Conservation (phyloP, 92 coral and sea anemone genomes). For the Porites cylindrica region DNA sequence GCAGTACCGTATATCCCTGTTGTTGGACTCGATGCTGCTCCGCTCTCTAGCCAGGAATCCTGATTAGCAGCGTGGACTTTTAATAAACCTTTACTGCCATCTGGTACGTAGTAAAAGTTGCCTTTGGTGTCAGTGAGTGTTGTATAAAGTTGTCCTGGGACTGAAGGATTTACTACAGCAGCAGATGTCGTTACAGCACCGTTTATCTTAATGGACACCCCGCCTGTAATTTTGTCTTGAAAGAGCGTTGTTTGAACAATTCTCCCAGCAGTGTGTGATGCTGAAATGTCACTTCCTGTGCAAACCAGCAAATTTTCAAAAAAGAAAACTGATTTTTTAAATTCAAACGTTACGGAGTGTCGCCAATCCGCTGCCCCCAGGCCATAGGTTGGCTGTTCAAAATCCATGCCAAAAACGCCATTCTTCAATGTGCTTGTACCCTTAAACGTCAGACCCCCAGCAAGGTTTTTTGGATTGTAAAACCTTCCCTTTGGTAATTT, state of each 20-base stretch:
- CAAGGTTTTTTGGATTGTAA: slow-evolving; percentile 60
- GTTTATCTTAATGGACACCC: slow-evolving; percentile 32
- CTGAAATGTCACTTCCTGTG: slow-evolving; percentile 68
- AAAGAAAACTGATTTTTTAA: slow-evolving; percentile 85
- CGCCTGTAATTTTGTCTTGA: slow-evolving; percentile 67
- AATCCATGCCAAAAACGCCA: slow-evolving; percentile 83
- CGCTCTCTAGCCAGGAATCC: slow-evolving; percentile 33
- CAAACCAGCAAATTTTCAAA: slow-evolving; percentile 72
- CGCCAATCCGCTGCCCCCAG: neutral
- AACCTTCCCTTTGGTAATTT: slow-evolving; percentile 34
- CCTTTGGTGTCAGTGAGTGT: slow-evolving; percentile 59
- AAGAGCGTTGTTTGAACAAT: slow-evolving; percentile 77
- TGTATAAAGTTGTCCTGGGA: neutral
- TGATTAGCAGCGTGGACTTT: slow-evolving; percentile 48
- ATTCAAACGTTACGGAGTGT: slow-evolving; percentile 24
- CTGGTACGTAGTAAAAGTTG: slow-evolving; percentile 63
- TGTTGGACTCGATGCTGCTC: neutral
- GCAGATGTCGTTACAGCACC: neutral
- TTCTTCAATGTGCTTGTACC: slow-evolving; percentile 54
- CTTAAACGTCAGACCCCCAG: slow-evolving; percentile 77
- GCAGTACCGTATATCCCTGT: slow-evolving; percentile 69
- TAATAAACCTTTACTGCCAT: slow-evolving; percentile 20
- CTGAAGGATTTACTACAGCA: neutral
- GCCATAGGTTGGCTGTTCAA: slow-evolving; percentile 57
- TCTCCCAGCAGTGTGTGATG: slow-evolving; percentile 2